Base-by-base conservation (phyloP, 2,113 vertebrate species). In the Mastomys natalensis region DNA sequence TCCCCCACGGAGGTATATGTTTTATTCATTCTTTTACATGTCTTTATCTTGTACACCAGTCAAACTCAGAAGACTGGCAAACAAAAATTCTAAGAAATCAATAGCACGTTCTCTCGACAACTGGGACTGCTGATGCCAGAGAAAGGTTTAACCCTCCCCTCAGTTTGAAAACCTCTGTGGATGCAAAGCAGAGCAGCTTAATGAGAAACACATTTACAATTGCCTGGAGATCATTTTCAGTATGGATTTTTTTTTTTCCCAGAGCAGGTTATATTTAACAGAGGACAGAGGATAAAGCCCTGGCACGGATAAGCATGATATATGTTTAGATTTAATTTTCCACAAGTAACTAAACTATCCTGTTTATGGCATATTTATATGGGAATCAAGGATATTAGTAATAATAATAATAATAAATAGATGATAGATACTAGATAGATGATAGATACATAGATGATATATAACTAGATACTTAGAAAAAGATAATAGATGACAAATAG, bases 1-100 rank as follows among this genome's bases (percentile, higher is more conserved):
- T 11, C 37, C n/a, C 31, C 55, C 53, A 6, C 15, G 58, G 91
- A 80, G 60, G 34, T 73, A 55, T 9, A 66, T 55, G 40, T 43
- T 34, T 45, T 51, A 13, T 77, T 86, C 40, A 64, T 90, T 92
- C 72, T 92, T 40, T 96, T 40, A 19, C n/a, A 78, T 29, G 43
- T 43, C 1, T 31, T 55, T 94, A 70, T 34, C 91, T 88, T 81
- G 43, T 22, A n/a, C 26, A 87, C 34, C 40, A 73, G 13, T 43
- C 21, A 94, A 94, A 91, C 11, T 72, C 34, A 53, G 26, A 91
- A 95, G 70, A 85, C 19, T 51, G 40, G 51, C 48, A 45, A 96
- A 96, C 0, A 87, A 93, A 72, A 81, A 94, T 70, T 90, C 72
- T 51, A 31, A 51, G 74, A 81, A 90, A 81, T 80, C 55, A 62